Conservation (phyloP, 1,140 invertebrate species). For the Lepidotrigona ventralis region DNA sequence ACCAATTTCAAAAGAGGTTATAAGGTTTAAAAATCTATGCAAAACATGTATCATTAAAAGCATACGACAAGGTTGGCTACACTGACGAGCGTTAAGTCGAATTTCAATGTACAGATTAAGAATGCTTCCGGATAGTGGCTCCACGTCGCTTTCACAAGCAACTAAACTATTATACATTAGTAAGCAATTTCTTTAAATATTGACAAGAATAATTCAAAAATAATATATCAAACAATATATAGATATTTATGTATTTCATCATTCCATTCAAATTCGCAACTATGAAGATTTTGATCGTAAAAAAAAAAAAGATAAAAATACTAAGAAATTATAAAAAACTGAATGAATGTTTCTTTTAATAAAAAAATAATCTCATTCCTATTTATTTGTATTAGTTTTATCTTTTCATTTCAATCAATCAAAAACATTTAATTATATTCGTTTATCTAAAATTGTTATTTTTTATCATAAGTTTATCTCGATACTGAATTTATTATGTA, state of each 20-base stretch:
- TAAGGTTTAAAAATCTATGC: background rate
- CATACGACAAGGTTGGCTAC: slow-evolving; percentile 33
- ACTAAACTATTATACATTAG: slow-evolving; percentile 18
- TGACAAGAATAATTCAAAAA: background rate
- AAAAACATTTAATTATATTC: background rate
- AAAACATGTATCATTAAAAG: slow-evolving; percentile 19
- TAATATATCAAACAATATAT: background rate
- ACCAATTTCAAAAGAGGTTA: background rate
- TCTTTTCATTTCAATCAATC: background rate
- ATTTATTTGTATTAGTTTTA: background rate
- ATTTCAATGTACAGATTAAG: slow-evolving; percentile 51
- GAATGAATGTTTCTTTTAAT: background rate
- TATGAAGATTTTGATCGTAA: background rate
- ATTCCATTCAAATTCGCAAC: background rate
- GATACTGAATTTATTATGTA: background rate
- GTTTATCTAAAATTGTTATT: background rate
- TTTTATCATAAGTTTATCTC: background rate
- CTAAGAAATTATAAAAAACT: background rate
- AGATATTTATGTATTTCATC: no score
- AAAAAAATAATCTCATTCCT: background rate
- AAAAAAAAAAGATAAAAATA: background rate
- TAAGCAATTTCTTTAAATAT: slow-evolving; percentile 13
- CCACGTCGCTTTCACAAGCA: slow-evolving; percentile 42
- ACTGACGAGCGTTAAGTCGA: slow-evolving; percentile 42
- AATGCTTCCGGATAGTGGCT: slow-evolving; percentile 47